Conservation (phyloP, 2,888 invertebrate genomes). For the Tetragonisca angustula region DNA sequence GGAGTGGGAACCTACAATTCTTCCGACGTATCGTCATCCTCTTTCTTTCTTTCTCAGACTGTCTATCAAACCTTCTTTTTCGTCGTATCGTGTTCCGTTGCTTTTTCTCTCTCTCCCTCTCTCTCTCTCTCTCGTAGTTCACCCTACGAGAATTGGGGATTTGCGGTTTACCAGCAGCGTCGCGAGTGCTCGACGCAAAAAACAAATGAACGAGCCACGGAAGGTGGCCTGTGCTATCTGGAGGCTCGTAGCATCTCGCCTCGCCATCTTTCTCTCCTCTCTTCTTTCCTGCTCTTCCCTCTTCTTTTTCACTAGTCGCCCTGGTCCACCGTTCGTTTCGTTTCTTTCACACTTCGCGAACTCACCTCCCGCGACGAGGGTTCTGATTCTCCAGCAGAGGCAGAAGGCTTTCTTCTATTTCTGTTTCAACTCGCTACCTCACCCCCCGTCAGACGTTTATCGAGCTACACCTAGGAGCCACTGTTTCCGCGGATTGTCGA, state of each 20-base stretch:
- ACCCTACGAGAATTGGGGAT: constrained; percentile 75
- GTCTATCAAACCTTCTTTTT: constrained; percentile 58
- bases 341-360: constrained; percentile 21
- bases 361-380: constrained; percentile 15
- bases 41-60: constrained; percentile 11
- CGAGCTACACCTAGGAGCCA: constrained; percentile 20
- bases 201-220: constrained; percentile 71
- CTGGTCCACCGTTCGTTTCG: constrained; percentile 14
- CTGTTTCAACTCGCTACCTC: constrained; percentile 54
- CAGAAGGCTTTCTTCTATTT: constrained; percentile 57
- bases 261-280: constrained; percentile 39
- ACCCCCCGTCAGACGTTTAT: constrained; percentile 1
- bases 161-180: constrained; percentile 76
- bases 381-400: constrained; percentile 36
- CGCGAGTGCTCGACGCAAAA: constrained; percentile 74
- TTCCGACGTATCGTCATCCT: constrained; percentile 27
- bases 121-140: not conserved
- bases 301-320: not conserved
- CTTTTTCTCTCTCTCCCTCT: constrained; percentile 30
- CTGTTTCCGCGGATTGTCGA: constrained; percentile 60
- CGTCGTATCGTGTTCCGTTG: constrained; percentile 6
- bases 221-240: constrained; percentile 58
- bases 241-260: constrained; percentile 58
- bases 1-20: constrained; percentile 57
- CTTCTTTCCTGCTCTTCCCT: not conserved